These are phyloP conservation scores for Cataglyphis livida DNA, from an alignment of 2,888 invertebrate genomes.

Conservation along the genomic window DNA sequence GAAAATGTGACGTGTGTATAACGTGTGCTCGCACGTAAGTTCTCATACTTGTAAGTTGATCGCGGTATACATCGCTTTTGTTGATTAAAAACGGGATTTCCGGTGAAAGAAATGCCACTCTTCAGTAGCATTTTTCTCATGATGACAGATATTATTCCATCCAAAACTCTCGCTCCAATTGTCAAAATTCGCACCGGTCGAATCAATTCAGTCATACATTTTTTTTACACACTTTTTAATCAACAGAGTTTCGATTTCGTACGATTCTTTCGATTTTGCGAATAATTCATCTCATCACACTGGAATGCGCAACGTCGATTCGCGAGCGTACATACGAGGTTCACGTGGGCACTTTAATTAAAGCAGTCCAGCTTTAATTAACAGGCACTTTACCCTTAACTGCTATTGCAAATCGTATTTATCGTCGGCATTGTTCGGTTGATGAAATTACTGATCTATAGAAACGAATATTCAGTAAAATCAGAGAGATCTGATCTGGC, in stretches of 20 bases:
- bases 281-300: not conserved
- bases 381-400: not conserved
- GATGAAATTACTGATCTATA: slow-evolving; percentile 2
- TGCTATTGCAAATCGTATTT: slow-evolving; percentile 17
- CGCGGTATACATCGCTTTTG: not conserved
- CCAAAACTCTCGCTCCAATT: not conserved
- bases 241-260: not conserved
- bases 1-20: not conserved
- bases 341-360: not conserved
- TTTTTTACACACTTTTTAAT: not conserved
- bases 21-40: too few relatives aligned
- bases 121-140: not conserved
- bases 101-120: not conserved
- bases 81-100: slow-evolving; percentile 33
- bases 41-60: not conserved
- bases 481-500: not conserved
- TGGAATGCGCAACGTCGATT: not conserved
- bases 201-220: not conserved
- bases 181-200: not conserved
- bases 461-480: not conserved
- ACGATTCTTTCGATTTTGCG: not conserved
- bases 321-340: not conserved
- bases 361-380: slow-evolving; percentile 27
- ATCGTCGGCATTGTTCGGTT: not conserved
- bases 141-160: not conserved